Conservation (phyloP, 1,140 invertebrate species). For the Platyura marginata region DNA sequence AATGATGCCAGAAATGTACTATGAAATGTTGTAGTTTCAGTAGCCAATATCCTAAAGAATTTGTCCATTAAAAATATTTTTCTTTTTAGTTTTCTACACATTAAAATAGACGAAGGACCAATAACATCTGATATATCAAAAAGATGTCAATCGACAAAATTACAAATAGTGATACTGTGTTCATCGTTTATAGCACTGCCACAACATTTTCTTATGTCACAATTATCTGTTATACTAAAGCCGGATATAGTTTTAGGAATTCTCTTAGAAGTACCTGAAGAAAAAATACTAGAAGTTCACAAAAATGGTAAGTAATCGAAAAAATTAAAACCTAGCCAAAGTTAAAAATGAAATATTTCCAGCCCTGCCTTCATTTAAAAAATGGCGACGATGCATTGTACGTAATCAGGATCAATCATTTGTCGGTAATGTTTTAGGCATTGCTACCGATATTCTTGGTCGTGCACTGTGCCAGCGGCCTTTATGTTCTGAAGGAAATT, state of each 20-base stretch:
- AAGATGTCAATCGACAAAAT: slow-evolving; percentile 37
- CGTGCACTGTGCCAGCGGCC: slow-evolving; percentile 37
- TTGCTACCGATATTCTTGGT: slow-evolving; percentile 54
- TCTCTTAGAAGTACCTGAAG: slow-evolving; percentile 51
- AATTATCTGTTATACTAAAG: slow-evolving; percentile 40
- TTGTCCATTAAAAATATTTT: background rate
- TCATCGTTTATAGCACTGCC: slow-evolving; percentile 46
- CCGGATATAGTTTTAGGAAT: slow-evolving; percentile 55
- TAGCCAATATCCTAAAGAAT: too few species aligned
- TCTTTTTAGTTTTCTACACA: slow-evolving; percentile 40
- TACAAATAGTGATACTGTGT: slow-evolving; percentile 63
- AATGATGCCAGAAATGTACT: too few species aligned
- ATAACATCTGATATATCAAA: slow-evolving; percentile 31
- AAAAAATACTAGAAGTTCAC: slow-evolving; percentile 37
- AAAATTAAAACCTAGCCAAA: too few species aligned
- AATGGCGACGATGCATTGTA: slow-evolving; percentile 57
- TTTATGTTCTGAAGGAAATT: slow-evolving; percentile 20
- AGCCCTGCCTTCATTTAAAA: slow-evolving; percentile 47
- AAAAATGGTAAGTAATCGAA: slow-evolving; percentile 24
- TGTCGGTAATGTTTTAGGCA: slow-evolving; percentile 57
- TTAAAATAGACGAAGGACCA: slow-evolving; percentile 49
- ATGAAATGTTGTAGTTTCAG: too few species aligned
- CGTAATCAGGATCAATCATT: slow-evolving; percentile 63
- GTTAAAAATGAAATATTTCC: too few species aligned
- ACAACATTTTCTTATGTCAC: slow-evolving; percentile 28